Conservation (phyloP, 2,797 vertebrate species). For the Bryconaethiops microstoma region DNA sequence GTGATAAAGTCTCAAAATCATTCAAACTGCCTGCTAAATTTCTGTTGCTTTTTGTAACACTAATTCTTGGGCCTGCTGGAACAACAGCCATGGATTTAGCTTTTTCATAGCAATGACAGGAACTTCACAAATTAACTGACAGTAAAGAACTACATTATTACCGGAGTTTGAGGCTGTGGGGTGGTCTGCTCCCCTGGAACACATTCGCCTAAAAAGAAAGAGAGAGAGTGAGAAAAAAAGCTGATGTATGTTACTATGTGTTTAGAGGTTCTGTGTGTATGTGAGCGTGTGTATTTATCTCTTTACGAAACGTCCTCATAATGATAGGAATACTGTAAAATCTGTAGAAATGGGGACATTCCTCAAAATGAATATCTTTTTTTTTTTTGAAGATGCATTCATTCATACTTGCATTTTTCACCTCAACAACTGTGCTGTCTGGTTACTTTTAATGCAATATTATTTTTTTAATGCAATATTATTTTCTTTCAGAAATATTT, state of each 20-base stretch:
- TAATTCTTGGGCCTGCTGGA: neutral
- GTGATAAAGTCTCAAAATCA: neutral
- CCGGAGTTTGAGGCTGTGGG: slow-evolving; percentile 56
- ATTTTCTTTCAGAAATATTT: too few species aligned
- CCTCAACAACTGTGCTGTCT: too few species aligned
- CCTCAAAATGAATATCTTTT: too few species aligned
- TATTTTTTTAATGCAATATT: too few species aligned
- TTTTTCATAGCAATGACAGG: neutral
- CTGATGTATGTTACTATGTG: neutral
- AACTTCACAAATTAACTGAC: neutral
- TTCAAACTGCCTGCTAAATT: neutral
- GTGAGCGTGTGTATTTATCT: neutral
- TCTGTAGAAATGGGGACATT: too few species aligned
- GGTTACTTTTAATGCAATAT: too few species aligned
- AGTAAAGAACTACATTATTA: slow-evolving; percentile 41
- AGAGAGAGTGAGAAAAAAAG: neutral
- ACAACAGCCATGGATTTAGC: neutral
- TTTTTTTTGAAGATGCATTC: too few species aligned
- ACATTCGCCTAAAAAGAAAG: slow-evolving; percentile 82
- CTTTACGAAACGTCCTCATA: too few species aligned
- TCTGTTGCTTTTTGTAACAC: neutral
- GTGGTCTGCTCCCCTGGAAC: slow-evolving; percentile 75
- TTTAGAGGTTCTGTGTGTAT: neutral
- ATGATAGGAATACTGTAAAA: too few species aligned
- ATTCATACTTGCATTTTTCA: too few species aligned